Base-by-base conservation (phyloP, 37 sponge, comb jelly and placozoan species). In the Ianthella basta region DNA sequence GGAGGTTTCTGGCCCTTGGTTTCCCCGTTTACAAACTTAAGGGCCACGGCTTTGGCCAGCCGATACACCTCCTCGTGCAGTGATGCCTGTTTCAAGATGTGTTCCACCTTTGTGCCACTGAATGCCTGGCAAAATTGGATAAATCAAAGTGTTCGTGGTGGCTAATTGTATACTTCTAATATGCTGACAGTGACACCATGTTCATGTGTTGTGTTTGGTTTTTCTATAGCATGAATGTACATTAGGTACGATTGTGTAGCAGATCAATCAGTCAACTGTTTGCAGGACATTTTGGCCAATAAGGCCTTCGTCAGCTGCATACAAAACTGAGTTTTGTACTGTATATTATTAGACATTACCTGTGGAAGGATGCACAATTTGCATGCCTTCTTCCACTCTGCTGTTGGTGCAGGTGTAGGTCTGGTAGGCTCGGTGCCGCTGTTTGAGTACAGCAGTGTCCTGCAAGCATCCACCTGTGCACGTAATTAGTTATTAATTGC, bases 281-380 rank as follows among this genome's bases (percentile, higher is more conserved):
- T n/a, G n/a, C n/a, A n/a, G n/a, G n/a, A n/a, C n/a, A n/a, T n/a
- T n/a, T n/a, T n/a, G n/a, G n/a, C n/a, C n/a, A n/a, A n/a, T n/a
- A n/a, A n/a, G n/a, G n/a, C n/a, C 23, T 64, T 29, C 59, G 59
- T 56, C 23, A 29, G 66, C 6, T 29, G n/a, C 27, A 30, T 19
- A 18, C 59, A 19, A 56, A 56, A 18, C 18, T 18, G 18, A 56
- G 59, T 56, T 19, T 56, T 56, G 59, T 64, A 64, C 23, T 29
- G 16, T 19, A 19, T 56, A 19, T 15, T 56, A 18, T 56, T 15
- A 8, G 27, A 21, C 23, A 24, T 21, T 64, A 64, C 80, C 15
- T 81, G 57, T 40, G 83, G 79, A 34, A 85, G 37, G 23, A 87
- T 82, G 25, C 56, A 80, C 36, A 0, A 55, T 55, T 81, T 82